Evolutionary conservation across 2,888 invertebrate species (phyloP).

Genomic region (Tipula helvola): DNA sequence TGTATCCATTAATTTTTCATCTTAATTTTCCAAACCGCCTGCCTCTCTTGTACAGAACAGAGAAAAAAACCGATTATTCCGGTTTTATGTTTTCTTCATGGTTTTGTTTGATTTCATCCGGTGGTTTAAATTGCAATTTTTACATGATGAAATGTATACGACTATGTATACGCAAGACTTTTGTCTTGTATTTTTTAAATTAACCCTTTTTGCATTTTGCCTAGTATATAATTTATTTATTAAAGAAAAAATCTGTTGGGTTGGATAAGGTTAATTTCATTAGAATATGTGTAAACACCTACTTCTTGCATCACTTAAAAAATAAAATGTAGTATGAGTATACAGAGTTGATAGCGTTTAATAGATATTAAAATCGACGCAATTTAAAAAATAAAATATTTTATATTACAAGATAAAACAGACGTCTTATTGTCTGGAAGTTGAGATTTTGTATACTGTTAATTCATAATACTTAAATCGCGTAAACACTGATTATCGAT

Average conservation of each 20-base stretch:
- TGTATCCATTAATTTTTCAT: background rate
- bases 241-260: background rate
- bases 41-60: background rate
- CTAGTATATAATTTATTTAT: background rate
- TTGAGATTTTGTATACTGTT: background rate
- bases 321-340: background rate
- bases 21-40: background rate
- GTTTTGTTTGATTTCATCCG: background rate
- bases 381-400: background rate
- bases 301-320: background rate
- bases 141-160: background rate
- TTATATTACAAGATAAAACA: background rate
- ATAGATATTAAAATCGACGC: background rate
- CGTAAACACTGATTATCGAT: background rate
- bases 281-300: background rate
- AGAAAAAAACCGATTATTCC: background rate
- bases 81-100: background rate
- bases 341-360: background rate
- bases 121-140: background rate
- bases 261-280: background rate
- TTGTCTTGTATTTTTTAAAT: background rate
- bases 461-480: background rate
- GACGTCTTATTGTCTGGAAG: background rate
- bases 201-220: background rate
- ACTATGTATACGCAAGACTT: background rate